Evolutionary conservation across 2,888 invertebrate species (phyloP), one percentile per base, ranked within the genome.

Genomic region (Cheilosia grossa): DNA sequence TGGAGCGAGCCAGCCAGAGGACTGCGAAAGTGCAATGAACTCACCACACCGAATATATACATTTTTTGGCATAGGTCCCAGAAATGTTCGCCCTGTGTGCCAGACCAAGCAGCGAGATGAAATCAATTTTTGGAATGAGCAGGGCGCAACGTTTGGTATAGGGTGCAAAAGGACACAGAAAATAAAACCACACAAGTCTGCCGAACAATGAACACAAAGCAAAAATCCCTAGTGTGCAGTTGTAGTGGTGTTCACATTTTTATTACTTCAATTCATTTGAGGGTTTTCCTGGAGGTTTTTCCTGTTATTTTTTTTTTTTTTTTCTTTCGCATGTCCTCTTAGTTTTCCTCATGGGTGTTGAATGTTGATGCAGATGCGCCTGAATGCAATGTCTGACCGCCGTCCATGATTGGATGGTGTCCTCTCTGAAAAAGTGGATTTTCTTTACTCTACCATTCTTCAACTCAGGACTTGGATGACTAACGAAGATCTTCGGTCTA

Each of bases 251-350:
- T 83, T 49, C 74, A 83, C 80, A 64, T 80, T 83, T 80, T 80
- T 74, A 83, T 80, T 83, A 83, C 83, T 83, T 80, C 74, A 59
- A 83, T 83, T 83, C 74, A 80, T 80, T 83, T 80, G 80, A 83
- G 73, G 79, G 69, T 74, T 83, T 75, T 74, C 63, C 82, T 73
- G 47, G 49, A 66, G 82, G 61, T 72, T 72, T 59, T 69, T 30
- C 47, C 9, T 9, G 5, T 9, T 24, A 30, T 44, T 63, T n/a
- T 40, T 42, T 44, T 40, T 58, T 15, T 19, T n/a, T 51, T 13
- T 63, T 42, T 51, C n/a, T n/a, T 13, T 10, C n/a, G 13, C 10
- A 44, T 24, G 19, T 63, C 30, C 69, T 15, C 4, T 64, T 58
- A 37, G 37, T 64, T 53, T 59, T 53, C 27, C 17, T 13, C 27